Evolutionary conservation across 2,888 invertebrate genomes (phyloP).

Genomic region (Stenoptilia bipunctidactyla): DNA sequence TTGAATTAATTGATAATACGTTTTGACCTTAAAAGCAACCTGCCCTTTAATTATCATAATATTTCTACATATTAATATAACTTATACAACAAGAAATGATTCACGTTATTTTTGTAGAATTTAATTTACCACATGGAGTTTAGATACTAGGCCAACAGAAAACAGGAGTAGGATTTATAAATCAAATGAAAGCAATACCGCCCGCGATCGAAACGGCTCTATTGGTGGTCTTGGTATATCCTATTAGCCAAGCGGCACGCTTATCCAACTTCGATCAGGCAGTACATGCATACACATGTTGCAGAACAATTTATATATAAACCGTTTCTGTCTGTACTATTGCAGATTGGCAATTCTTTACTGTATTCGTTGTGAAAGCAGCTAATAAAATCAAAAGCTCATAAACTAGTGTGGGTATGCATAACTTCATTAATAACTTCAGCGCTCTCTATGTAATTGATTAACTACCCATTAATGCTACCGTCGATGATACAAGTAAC

Average conservation of each 20-base stretch:
- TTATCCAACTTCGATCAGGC: slow-evolving; percentile 21
- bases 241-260: slow-evolving; percentile 20
- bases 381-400: no score
- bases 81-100: no score
- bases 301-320: neutral
- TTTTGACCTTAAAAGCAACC: neutral
- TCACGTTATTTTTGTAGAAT: no score
- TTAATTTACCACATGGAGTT: no score
- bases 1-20: neutral
- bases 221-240: slow-evolving; percentile 23
- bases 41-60: neutral
- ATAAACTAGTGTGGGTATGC: no score
- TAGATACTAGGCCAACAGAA: neutral
- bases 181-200: neutral
- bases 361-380: no score
- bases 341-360: no score
- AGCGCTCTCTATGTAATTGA: no score
- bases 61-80: no score
- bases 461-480: no score
- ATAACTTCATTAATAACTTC: no score
- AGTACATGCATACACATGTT: slow-evolving; percentile 8
- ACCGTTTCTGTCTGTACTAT: neutral
- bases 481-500: no score
- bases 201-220: slow-evolving; percentile 1
- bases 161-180: neutral